phyloP scores from a whole-genome alignment of 2,797 vertebrate genomes.

The Lindbergichthys nudifrons region DNA sequence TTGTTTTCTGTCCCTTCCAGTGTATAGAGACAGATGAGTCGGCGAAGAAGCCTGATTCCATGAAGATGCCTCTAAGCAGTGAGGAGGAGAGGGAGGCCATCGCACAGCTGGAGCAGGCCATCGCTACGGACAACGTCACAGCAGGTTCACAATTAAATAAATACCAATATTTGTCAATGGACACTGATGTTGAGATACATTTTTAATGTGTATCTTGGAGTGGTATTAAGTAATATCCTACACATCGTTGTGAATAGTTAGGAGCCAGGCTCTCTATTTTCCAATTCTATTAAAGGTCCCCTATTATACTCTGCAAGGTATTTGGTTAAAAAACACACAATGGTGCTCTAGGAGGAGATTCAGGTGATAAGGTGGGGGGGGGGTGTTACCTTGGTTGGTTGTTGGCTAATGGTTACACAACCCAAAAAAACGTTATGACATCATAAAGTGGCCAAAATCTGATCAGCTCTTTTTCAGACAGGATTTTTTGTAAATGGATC shows the following conservation, averaged over 20 bases:
- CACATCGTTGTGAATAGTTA: neutral
- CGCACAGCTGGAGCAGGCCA: slow-evolving; percentile 88
- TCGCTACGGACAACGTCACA: slow-evolving; percentile 83
- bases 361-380: too few relatives aligned
- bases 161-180: slow-evolving; percentile 2
- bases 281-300: neutral
- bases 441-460: too few relatives aligned
- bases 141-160: slow-evolving; percentile 80
- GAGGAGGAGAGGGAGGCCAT: slow-evolving; percentile 96
- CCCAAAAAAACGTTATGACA: too few relatives aligned
- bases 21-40: slow-evolving; percentile 95
- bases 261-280: too few relatives aligned
- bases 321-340: too few relatives aligned
- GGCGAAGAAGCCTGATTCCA: slow-evolving; percentile 92
- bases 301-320: too few relatives aligned
- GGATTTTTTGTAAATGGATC: too few relatives aligned
- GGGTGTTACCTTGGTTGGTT: too few relatives aligned
- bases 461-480: too few relatives aligned
- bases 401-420: too few relatives aligned
- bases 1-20: slow-evolving; percentile 72
- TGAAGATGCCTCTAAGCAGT: slow-evolving; percentile 89
- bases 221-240: neutral
- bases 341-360: too few relatives aligned
- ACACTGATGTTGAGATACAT: neutral
- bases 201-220: neutral